Evolutionary conservation across 2,888 invertebrate species (phyloP).

Genomic region (Carpatolechia fugitivella): DNA sequence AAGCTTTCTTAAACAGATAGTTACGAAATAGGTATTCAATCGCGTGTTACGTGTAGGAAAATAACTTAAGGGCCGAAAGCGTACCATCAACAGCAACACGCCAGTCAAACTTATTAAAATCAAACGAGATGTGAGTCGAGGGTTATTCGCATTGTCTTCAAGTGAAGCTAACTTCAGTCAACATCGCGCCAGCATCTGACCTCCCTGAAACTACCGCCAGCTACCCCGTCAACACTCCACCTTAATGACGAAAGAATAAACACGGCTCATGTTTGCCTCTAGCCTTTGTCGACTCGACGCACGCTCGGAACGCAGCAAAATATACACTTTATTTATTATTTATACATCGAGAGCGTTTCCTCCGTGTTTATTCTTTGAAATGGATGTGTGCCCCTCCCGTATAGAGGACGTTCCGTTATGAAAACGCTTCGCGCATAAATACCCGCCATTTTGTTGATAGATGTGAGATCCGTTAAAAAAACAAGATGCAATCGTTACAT

Average conservation of each 20-base stretch:
- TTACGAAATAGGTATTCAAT: too few species aligned
- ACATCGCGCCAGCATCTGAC: slow-evolving; percentile 29
- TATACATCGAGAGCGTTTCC: slow-evolving; percentile 71
- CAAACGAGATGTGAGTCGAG: neutral
- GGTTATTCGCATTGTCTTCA: neutral
- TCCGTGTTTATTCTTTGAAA: slow-evolving; percentile 72
- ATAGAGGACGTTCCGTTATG: slow-evolving; percentile 47
- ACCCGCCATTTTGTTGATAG: slow-evolving; percentile 53
- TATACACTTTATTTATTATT: slow-evolving; percentile 74
- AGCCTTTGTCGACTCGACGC: slow-evolving; percentile 72
- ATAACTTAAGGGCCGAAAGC: too few species aligned
- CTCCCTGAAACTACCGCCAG: slow-evolving; percentile 68
- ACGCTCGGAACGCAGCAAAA: slow-evolving; percentile 62
- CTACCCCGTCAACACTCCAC: slow-evolving; percentile 59
- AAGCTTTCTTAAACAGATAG: too few species aligned
- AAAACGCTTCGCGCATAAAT: slow-evolving; percentile 43
- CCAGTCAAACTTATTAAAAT: neutral
- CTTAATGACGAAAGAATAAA: slow-evolving; percentile 75
- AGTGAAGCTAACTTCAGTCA: slow-evolving; percentile 9
- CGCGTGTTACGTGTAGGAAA: too few species aligned
- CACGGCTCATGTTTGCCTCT: slow-evolving; percentile 61
- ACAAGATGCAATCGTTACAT: slow-evolving; percentile 45
- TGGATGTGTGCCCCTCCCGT: slow-evolving; percentile 60
- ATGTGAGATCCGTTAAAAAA: slow-evolving; percentile 56
- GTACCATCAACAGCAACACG: neutral